A percentile compares a stretch with the other conserved stretches of the same genome.
Evolutionary conservation across 2,797 vertebrate genomes (phyloP).

Genomic region (Antrozous pallidus): DNA sequence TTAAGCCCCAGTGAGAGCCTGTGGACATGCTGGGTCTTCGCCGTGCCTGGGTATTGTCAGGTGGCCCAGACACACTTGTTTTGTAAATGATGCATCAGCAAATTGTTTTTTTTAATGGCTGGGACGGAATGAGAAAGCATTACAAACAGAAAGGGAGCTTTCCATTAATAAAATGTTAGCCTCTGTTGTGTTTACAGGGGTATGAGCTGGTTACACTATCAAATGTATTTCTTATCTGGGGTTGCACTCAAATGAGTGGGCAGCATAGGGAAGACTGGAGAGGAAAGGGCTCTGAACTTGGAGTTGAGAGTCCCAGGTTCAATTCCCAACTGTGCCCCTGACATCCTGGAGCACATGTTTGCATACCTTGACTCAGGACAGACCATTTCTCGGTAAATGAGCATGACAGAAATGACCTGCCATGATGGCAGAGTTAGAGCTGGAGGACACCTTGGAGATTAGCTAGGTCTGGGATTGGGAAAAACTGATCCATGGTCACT

Average conservation of each 20-base stretch:
- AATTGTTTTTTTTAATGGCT: background rate
- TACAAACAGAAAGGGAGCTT: background rate
- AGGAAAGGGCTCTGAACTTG: background rate
- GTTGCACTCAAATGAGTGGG: background rate
- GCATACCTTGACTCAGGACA: background rate
- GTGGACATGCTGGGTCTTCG: background rate
- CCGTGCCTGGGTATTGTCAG: background rate
- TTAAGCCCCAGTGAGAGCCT: background rate
- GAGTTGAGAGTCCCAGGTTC: background rate
- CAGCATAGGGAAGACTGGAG: background rate
- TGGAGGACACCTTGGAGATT: background rate
- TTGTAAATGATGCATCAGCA: background rate
- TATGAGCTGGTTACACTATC: background rate
- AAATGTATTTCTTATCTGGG: background rate
- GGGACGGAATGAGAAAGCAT: background rate
- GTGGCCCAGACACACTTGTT: background rate
- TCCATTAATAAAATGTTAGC: background rate
- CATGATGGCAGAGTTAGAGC: accelerated
- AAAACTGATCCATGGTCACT: background rate
- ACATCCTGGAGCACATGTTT: background rate
- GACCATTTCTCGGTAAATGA: background rate
- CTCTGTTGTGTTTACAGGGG: background rate
- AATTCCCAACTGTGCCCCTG: background rate
- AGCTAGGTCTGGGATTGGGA: background rate
- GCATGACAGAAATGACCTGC: background rate